Evolutionary conservation across 2,888 invertebrate species (phyloP).

Genomic region (Gibbula magus): DNA sequence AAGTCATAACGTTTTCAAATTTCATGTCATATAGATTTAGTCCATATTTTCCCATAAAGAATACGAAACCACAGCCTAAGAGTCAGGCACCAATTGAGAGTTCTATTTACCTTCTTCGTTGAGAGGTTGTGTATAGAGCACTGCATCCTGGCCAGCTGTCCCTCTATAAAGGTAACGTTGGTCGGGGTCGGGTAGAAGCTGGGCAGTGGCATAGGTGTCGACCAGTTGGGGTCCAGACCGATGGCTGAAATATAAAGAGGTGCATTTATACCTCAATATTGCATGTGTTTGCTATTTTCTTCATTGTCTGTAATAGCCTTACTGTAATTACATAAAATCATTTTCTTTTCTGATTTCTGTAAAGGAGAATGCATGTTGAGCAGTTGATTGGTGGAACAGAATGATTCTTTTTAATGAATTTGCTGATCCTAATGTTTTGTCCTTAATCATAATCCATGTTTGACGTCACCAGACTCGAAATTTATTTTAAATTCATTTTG

Average conservation of each 20-base stretch:
- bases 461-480: too few species aligned
- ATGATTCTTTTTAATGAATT: too few species aligned
- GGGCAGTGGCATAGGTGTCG: constrained; percentile 47
- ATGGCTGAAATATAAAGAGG: background rate
- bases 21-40: background rate
- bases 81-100: background rate
- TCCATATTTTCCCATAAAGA: background rate
- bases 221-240: constrained; percentile 7
- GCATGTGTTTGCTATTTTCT: too few species aligned
- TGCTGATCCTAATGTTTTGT: too few species aligned
- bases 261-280: background rate
- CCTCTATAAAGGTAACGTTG: constrained; percentile 66
- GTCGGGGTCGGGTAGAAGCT: constrained; percentile 56
- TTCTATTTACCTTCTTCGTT: constrained; percentile 62
- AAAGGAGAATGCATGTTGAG: too few species aligned
- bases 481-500: too few species aligned
- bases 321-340: too few species aligned
- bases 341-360: too few species aligned
- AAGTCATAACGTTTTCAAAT: background rate
- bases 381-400: too few species aligned
- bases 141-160: constrained; percentile 66
- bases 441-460: too few species aligned
- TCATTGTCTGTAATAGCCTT: too few species aligned
- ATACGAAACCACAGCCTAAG: too few species aligned
- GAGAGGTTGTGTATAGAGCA: constrained; percentile 68